These are phyloP conservation scores for Leptobrachium ailaonicum DNA, from an alignment of 2,113 vertebrate genomes.

Conservation along the genomic window DNA sequence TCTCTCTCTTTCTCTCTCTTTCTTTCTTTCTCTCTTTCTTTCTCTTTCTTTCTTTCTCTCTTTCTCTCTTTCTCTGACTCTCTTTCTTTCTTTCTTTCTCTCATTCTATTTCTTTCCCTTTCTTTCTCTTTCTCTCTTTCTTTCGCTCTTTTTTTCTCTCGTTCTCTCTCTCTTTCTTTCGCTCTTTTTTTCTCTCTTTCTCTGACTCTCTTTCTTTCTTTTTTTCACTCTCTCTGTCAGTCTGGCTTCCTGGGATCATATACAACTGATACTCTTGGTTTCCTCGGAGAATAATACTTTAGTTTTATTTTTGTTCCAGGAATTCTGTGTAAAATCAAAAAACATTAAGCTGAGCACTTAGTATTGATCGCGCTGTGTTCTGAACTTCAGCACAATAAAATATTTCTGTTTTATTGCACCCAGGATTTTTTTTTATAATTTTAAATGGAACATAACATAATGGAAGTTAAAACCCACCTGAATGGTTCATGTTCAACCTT, in stretches of 20 bases:
- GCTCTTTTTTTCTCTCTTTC: no score
- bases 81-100: no score
- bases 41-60: no score
- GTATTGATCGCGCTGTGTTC: slow-evolving; percentile 25
- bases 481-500: not conserved
- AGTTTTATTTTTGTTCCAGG: slow-evolving; percentile 27
- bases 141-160: not conserved
- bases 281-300: slow-evolving; percentile 26
- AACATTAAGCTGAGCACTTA: slow-evolving; percentile 22
- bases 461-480: not conserved
- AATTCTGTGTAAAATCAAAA: slow-evolving; percentile 34
- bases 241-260: slow-evolving; percentile 13
- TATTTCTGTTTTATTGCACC: slow-evolving; percentile 21
- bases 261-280: slow-evolving; percentile 9
- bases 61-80: no score
- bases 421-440: not conserved
- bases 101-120: no score
- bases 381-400: slow-evolving; percentile 15
- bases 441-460: slow-evolving; percentile 6
- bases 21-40: no score
- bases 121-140: no score
- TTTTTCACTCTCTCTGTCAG: not conserved
- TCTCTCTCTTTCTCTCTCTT: no score
- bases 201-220: no score
- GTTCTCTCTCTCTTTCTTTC: no score